Conservation (phyloP, 92 coral and sea anemone genomes). For the Siderastrea siderea region DNA sequence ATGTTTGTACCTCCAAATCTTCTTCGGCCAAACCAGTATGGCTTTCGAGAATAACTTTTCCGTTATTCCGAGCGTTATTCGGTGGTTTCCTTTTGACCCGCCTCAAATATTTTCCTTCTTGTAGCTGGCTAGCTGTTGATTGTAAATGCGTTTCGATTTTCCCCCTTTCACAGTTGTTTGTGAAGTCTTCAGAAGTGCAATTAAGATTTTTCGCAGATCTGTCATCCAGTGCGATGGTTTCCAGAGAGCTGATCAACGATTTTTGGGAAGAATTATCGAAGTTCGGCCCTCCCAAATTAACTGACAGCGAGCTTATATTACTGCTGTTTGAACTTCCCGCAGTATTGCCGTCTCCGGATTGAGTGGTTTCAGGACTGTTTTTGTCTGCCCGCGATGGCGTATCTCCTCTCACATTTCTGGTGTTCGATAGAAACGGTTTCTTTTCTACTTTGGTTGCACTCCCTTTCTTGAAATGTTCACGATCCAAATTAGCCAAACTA, state of each 20-base stretch:
- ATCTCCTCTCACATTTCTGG: neutral
- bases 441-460: neutral
- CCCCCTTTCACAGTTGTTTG: neutral
- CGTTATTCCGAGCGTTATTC: neutral
- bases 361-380: neutral
- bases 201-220: neutral
- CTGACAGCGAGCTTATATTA: neutral
- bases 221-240: neutral
- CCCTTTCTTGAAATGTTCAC: neutral
- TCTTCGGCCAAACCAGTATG: neutral
- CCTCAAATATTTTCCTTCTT: neutral
- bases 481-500: neutral
- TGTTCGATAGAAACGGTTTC: neutral
- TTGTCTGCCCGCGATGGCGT: neutral
- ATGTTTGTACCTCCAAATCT: neutral
- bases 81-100: neutral
- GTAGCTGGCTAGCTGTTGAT: neutral
- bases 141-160: neutral
- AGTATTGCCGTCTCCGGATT: neutral
- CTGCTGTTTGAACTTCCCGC: neutral
- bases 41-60: neutral
- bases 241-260: constrained; percentile 1
- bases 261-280: neutral
- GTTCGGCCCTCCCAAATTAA: neutral
- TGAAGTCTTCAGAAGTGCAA: neutral